Percentiles rank a stretch among this genome's conserved stretches.
These are phyloP conservation scores for Austrofundulus limnaeus DNA, from an alignment of 2,113 vertebrate species.

Conservation along the genomic window DNA sequence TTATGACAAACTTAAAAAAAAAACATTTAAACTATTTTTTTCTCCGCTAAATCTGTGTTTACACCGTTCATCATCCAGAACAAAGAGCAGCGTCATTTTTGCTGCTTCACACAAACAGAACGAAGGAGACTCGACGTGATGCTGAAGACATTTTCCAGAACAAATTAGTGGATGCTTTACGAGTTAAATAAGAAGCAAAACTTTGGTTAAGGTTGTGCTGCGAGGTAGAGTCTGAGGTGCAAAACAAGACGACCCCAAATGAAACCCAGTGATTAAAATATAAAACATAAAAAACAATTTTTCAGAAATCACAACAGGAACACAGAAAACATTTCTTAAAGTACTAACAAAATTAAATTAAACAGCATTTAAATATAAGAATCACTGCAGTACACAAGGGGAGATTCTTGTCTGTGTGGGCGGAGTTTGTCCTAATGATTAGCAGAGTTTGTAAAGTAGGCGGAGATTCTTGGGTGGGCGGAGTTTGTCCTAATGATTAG, in stretches of 20 bases:
- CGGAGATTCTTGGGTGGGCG: too few species aligned
- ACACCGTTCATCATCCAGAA: not conserved
- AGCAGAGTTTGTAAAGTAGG: too few species aligned
- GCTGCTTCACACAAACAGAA: conserved; percentile 10
- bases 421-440: too few species aligned
- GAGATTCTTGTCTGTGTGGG: too few species aligned
- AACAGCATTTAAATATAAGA: too few species aligned
- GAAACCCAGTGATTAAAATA: not conserved
- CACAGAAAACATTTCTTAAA: not conserved
- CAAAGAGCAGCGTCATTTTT: not conserved
- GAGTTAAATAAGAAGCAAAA: not conserved
- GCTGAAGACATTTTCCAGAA: not conserved
- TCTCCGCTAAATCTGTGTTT: not conserved
- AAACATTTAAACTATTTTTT: conserved; percentile 21
- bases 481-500: too few species aligned
- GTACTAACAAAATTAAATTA: too few species aligned
- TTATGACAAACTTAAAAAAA: too few species aligned
- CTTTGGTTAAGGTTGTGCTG: conserved; percentile 13
- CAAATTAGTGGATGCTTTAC: not conserved
- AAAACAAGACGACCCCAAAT: not conserved
- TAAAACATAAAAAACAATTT: not conserved
- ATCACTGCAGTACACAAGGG: too few species aligned
- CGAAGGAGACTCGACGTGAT: not conserved
- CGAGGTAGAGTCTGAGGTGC: conserved; percentile 7
- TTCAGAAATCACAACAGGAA: not conserved